phyloP scores from a whole-genome alignment of 2,113 vertebrate species.

The Stegostoma tigrinum region DNA sequence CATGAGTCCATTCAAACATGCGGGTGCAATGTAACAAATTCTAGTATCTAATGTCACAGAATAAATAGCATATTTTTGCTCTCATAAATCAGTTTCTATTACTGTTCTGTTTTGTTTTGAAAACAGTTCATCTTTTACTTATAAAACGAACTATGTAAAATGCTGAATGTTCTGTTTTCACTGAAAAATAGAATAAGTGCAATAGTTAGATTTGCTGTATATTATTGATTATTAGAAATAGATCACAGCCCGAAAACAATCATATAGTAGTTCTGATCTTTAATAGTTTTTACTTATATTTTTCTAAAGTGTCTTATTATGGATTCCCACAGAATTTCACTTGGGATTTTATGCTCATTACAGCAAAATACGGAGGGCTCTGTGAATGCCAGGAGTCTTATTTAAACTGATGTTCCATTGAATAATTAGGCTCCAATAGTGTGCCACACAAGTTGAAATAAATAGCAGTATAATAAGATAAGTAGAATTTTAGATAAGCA shows the following conservation, averaged over 20 bases:
- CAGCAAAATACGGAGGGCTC: constrained; percentile 32
- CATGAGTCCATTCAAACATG: background rate
- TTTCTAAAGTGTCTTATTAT: constrained; percentile 33
- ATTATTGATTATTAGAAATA: constrained; percentile 33
- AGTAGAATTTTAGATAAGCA: constrained; percentile 36
- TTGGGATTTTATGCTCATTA: constrained; percentile 37
- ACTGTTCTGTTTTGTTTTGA: background rate
- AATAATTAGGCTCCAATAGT: constrained; percentile 36
- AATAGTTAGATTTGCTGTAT: constrained; percentile 13
- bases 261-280: constrained; percentile 26
- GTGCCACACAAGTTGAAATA: constrained; percentile 38
- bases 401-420: constrained; percentile 35
- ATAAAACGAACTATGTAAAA: background rate
- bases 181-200: background rate
- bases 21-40: background rate
- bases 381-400: constrained; percentile 37
- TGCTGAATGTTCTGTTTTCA: background rate
- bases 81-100: background rate
- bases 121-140: constrained; percentile 13
- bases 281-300: constrained; percentile 36
- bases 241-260: constrained; percentile 15
- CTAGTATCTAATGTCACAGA: background rate
- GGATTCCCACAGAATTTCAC: constrained; percentile 29
- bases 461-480: constrained; percentile 37
- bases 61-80: constrained; percentile 4